Conservation (phyloP, 2,113 vertebrate species). For the Poeciliopsis retropinna region DNA sequence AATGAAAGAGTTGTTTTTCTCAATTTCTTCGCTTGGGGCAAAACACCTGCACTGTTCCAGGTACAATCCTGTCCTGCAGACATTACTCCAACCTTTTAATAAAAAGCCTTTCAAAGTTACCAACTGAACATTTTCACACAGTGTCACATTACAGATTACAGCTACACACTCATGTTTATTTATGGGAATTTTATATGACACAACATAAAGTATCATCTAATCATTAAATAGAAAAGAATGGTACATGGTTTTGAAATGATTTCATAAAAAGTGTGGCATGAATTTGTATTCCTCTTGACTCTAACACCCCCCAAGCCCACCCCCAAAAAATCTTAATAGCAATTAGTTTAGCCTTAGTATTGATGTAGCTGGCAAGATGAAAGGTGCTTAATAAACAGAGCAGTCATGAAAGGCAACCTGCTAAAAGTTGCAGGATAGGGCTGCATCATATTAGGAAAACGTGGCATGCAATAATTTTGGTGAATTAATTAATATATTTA, state of each 20-base stretch:
- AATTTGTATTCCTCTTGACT: background rate
- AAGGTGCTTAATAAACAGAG: too few species aligned
- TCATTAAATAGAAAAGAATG: background rate
- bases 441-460: too few species aligned
- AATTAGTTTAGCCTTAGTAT: background rate
- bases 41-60: background rate
- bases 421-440: too few species aligned
- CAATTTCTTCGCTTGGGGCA: background rate
- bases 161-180: background rate
- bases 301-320: too few species aligned
- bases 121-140: too few species aligned
- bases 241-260: background rate
- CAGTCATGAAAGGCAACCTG: too few species aligned
- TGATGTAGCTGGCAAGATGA: background rate
- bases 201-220: background rate
- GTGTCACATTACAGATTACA: too few species aligned
- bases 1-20: background rate
- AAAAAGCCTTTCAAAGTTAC: background rate
- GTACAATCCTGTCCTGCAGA: background rate
- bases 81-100: conserved; percentile 1
- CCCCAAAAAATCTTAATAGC: background rate
- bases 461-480: too few species aligned
- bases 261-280: background rate
- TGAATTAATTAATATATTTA: too few species aligned
- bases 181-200: background rate